Percentiles rank a stretch among this genome's conserved stretches.
phyloP scores from a whole-genome alignment of 2,888 invertebrate species.

The Calliphora vomitoria region DNA sequence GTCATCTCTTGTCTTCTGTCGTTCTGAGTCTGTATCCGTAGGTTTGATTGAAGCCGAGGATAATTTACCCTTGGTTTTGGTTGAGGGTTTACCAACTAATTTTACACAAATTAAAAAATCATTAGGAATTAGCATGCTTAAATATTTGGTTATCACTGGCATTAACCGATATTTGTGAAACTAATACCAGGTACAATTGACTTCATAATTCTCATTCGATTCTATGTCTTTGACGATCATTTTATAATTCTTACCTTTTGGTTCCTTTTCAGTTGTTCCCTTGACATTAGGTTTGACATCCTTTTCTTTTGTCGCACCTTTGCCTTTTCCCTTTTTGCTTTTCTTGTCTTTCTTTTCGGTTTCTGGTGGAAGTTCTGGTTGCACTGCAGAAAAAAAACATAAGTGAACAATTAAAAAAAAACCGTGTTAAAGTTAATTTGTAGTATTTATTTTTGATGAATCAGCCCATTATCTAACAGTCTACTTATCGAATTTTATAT shows the following conservation, averaged over 20 bases:
- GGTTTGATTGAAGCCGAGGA: background rate
- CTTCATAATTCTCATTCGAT: too few species aligned
- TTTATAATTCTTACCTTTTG: constrained; percentile 28
- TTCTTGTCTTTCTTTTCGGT: constrained; percentile 81
- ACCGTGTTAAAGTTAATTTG: too few species aligned
- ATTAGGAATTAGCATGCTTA: background rate
- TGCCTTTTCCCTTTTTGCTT: constrained; percentile 78
- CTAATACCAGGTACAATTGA: too few species aligned
- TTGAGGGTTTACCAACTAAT: background rate
- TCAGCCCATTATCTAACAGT: too few species aligned
- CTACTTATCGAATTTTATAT: too few species aligned
- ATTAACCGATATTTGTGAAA: too few species aligned
- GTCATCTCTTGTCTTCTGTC: constrained; percentile 34
- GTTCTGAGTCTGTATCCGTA: background rate
- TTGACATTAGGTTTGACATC: constrained; percentile 71
- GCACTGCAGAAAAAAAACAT: constrained; percentile 65
- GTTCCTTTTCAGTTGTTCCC: constrained; percentile 23
- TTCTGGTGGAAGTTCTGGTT: constrained; percentile 84
- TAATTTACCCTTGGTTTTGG: constrained; percentile 26
- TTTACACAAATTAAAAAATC: background rate
- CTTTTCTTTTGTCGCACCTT: constrained; percentile 80
- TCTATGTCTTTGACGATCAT: too few species aligned
- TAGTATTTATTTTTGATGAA: too few species aligned
- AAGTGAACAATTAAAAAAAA: too few species aligned
- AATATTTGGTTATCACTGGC: too few species aligned